Evolutionary conservation across 2,888 invertebrate species (phyloP).

Genomic region (Glomeris marginata): DNA sequence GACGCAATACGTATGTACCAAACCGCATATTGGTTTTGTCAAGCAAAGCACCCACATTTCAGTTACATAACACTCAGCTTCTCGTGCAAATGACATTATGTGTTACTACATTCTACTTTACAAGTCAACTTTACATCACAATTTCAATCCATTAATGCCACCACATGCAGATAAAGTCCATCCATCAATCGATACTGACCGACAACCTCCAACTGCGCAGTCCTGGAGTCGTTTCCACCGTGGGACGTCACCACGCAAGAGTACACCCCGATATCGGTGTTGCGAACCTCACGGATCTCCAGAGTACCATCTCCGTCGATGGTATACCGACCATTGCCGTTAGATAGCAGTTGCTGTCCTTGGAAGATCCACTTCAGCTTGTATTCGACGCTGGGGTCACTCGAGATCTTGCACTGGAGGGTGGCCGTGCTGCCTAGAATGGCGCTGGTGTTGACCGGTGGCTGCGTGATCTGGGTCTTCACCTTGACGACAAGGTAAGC

Average conservation of each 20-base stretch:
- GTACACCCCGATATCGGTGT: conserved; percentile 87
- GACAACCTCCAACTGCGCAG: conserved; percentile 70
- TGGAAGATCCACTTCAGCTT: conserved; percentile 80
- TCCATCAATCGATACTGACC: conserved; percentile 24
- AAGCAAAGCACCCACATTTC: no score
- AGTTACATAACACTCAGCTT: no score
- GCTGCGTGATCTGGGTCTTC: conserved; percentile 81
- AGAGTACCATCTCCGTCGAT: conserved; percentile 62
- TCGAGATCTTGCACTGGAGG: conserved; percentile 84
- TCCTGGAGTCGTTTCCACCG: conserved; percentile 83
- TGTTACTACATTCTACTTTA: no score
- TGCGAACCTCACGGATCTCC: conserved; percentile 72
- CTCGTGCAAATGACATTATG: no score
- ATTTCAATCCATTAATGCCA: no score
- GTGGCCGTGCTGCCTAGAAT: conserved; percentile 84
- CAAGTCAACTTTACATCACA: no score
- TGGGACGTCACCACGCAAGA: conserved; percentile 72
- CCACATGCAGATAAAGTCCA: no score
- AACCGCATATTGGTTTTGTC: background rate
- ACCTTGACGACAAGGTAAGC: conserved; percentile 70
- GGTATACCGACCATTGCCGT: conserved; percentile 20
- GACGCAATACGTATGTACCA: background rate
- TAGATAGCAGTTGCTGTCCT: conserved; percentile 36
- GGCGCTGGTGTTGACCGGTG: conserved; percentile 80
- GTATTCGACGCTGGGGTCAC: conserved; percentile 73